Evolutionary conservation across 1,140 invertebrate species (phyloP), one percentile per base, ranked within the genome.

Genomic region (Aphelinus atriplicis): DNA sequence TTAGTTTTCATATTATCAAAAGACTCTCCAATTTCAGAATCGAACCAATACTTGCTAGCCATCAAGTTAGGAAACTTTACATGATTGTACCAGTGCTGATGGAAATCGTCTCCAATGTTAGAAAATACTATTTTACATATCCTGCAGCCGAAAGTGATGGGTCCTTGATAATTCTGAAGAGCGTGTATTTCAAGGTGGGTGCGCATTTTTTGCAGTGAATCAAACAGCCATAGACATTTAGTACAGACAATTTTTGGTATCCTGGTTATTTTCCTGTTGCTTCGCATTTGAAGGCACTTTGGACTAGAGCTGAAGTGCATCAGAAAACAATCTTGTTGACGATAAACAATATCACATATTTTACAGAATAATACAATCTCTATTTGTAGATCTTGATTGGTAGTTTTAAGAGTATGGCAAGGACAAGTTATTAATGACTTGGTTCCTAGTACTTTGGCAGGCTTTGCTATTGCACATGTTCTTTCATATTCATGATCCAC

Each of bases 81-180:
- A 64, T 88, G 87, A 45, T 80, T 81, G 2, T 76, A 80, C 82
- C 86, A 87, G 62, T 88, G 87, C 1, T 60, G 76, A n/a, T 80
- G 81, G 69, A 88, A 88, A 1, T 84, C 47, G 0, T 68, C 64
- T 2, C 86, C 85, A 46, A 80, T 75, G 3, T 84, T 82, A 58
- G 81, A 80, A 42, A 88, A 88, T 1, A 84, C 71, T 1, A 88
- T 79, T 50, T 84, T 83, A 48, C 87, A 88, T 42, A 86, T 84
- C 7, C 86, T 83, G 51, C 87, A 88, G 3, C 80, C 73, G n/a
- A 85, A 84, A 0, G 77, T 80, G 2, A 82, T 71, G 0, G 68
- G 80, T 0, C 51, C 73, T 3, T 80, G 74, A 43, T 63, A 9
- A 48, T 81, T 78, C 3, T 78, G 50, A 0, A 60, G 78, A 0